Evolutionary conservation across 2,888 invertebrate species (phyloP), one percentile per base, ranked within the genome.

Genomic region (Colletes collaris): DNA sequence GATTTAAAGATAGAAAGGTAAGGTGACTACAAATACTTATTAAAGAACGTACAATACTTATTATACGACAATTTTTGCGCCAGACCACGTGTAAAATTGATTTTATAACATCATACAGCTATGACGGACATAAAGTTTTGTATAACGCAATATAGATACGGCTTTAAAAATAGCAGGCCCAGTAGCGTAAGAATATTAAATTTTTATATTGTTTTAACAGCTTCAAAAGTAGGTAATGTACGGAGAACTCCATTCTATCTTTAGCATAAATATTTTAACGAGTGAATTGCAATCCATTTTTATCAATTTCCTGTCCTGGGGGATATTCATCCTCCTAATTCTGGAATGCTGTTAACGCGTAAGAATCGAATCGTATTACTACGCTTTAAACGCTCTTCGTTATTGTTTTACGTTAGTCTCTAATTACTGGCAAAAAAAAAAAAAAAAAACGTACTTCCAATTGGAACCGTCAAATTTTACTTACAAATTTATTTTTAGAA

Each of bases 1-100:
- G 79, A 79, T 68, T 67, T 4, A 27, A 11, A 11, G 11, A 13
- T 35, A 27, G 19, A 16, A 78, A 78, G 78, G 78, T 78, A 78
- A 78, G 75, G 59, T 13, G 40, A 11, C 27, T 7, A 16, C 6
- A 49, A 60, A 55, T 58, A 62, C 13, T 62, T 62, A 16, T 7
- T n/a, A n/a, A 8, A 11, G 7, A 68, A 59, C 7, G 37, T 58
- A n/a, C 16, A 16, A 16, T 16, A 16, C 16, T 16, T 16, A 16
- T 16, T 16, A 16, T 16, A 19, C 44, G 37, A 55, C 16, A 27
- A 13, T 13, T 35, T 46, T 46, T 7, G 19, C 19, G 63, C n/a
- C 46, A 2, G n/a, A 56, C 55, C 70, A 78, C 76, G 78, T 78
- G 78, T 56, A 53, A 27, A 69, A 60, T 60, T 8, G 8, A 62